Base-by-base conservation (phyloP, 2,888 invertebrate species). In the Cyrtodaria siliqua region DNA sequence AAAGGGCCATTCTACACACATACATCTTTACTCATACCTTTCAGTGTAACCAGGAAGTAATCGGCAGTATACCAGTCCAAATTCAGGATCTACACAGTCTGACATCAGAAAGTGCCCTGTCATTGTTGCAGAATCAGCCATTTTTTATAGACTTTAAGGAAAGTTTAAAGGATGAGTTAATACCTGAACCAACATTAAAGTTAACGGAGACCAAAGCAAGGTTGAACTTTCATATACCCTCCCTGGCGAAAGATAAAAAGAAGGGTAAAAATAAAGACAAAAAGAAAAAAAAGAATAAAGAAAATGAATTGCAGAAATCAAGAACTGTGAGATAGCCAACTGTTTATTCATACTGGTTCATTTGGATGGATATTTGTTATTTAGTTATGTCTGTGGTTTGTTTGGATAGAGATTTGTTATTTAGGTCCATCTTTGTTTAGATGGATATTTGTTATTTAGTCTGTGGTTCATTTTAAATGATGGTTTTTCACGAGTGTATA, bases 11-110 rank as follows among this genome's bases (percentile, higher is more conserved):
- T n/a, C n/a, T n/a, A n/a, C n/a, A n/a, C n/a, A n/a, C n/a, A n/a
- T n/a, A n/a, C n/a, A n/a, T n/a, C n/a, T n/a, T n/a, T 33, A 33
- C 33, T 33, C 6, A 8, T 47, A 33, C 4, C 52, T 60, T 63
- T 16, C 52, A 76, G 76, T 76, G 67, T 40, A 76, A 69, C 40
- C 53, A 33, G 9, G 53, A 56, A 29, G n/a, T 6, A 0, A 63
- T 73, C 27, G 74, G 74, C 29, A 16, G 14, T 33, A 24, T 59
- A 14, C 26, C 18, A 38, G 33, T 69, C 0, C 18, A 52, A 14
- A 38, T 24, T 6, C 14, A 18, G 4, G 53, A 63, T 1, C 16
- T 69, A 16, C 27, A 53, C 14, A 38, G n/a, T 4, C 23, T 69
- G 14, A 63, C 68, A n/a, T 26, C 42, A 23, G 63, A 69, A n/a